Base-by-base conservation (phyloP, 2,113 vertebrate genomes). In the Chloropsis hardwickii region DNA sequence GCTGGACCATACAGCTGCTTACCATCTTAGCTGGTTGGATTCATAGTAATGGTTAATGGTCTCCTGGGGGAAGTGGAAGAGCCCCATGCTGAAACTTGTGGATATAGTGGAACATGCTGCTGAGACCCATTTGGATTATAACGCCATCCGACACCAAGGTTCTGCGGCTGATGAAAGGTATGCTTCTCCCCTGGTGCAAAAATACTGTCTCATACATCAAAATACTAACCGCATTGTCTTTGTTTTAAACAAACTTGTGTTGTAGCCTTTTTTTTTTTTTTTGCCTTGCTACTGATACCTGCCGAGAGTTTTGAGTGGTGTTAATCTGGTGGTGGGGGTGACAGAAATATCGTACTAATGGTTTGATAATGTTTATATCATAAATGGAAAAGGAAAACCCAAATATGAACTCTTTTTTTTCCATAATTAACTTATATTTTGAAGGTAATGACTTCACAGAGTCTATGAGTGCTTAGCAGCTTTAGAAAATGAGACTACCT, bases 111-210 rank as follows among this genome's bases (percentile, higher is more conserved):
- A 64, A 50, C 21, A 22, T 13, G 40, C 37, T 86, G 16, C 82
- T 27, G 47, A 65, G 54, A 44, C 56, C 58, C 16, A 7, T 77
- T 93, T 95, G 96, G 96, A 97, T 94, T 97, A 90, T 66, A 83
- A n/a, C 0, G 0, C 35, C 14, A 4, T 29, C 23, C 33, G 62
- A 88, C 45, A 20, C 22, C 37, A 16, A 33, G 20, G 39, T 62
- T 42, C 73, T 73, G 57, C 64, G 78, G 56, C 83, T 89, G 47
- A 35, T 48, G 54, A 58, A 64, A 96, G 97, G 97, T 97, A 95
- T 28, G 65, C 17, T 48, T 88, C 23, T 67, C 10, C 16, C 28
- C 15, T 14, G 9, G 33, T 80, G 37, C 35, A 82, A 85, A 82
- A 89, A 15, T 42, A 11, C 17, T 14, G 4, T 39, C 44, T 79